Evolutionary conservation across 2,888 invertebrate species (phyloP).

Genomic region (Lepidocyrtinus sp.): DNA sequence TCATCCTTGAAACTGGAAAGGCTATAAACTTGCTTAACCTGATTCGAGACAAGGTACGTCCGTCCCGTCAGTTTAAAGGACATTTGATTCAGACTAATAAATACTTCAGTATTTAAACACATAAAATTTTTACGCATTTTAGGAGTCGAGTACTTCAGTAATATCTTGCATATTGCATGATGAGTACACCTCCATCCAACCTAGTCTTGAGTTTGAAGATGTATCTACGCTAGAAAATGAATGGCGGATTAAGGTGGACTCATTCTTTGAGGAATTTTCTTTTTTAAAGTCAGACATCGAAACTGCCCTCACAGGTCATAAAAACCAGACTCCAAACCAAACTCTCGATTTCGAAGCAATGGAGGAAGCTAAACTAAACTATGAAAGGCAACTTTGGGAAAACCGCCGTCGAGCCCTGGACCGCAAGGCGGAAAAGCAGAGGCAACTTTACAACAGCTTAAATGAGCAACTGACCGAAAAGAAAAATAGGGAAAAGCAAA

Average conservation of each 20-base stretch:
- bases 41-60: conserved; percentile 54
- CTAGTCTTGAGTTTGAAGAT: conserved; percentile 50
- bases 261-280: conserved; percentile 58
- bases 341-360: conserved; percentile 45
- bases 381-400: conserved; percentile 11
- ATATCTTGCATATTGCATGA: conserved; percentile 34
- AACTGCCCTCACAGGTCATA: conserved; percentile 25
- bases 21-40: conserved; percentile 62
- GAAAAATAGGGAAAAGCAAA: conserved; percentile 36
- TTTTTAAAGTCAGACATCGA: conserved; percentile 48
- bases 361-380: conserved; percentile 34
- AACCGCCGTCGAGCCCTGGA: conserved; percentile 8
- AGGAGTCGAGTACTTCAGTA: conserved; percentile 29
- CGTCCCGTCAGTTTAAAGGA: too few relatives aligned
- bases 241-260: conserved; percentile 53
- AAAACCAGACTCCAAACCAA: background rate
- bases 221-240: conserved; percentile 31
- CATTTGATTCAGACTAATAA: too few relatives aligned
- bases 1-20: conserved; percentile 68
- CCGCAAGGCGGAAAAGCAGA: conserved; percentile 41
- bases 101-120: too few relatives aligned
- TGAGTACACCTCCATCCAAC: conserved; percentile 19
- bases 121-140: too few relatives aligned
- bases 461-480: conserved; percentile 55
- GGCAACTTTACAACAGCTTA: conserved; percentile 34